These are phyloP conservation scores for Streblospio benedicti DNA, from an alignment of 1,140 invertebrate species.

Conservation along the genomic window DNA sequence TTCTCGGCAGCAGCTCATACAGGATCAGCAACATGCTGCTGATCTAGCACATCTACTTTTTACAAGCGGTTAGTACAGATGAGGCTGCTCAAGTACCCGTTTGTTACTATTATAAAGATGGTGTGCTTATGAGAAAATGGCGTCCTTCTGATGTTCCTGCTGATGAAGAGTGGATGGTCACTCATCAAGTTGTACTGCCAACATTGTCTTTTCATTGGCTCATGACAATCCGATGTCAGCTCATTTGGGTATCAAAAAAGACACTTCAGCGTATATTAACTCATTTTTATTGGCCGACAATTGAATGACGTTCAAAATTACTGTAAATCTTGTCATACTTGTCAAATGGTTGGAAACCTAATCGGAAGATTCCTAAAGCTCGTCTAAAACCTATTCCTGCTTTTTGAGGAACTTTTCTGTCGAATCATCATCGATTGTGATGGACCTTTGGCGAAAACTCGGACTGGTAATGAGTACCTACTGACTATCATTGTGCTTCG, in stretches of 20 bases:
- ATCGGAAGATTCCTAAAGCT: neutral
- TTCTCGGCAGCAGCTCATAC: too few relatives aligned
- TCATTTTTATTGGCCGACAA: slow-evolving; percentile 9
- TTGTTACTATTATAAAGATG: too few relatives aligned
- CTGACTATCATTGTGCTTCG: slow-evolving; percentile 5
- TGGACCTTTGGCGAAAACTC: slow-evolving; percentile 5
- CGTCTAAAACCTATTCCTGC: neutral
- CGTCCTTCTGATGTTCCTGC: too few relatives aligned
- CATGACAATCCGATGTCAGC: too few relatives aligned
- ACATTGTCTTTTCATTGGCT: too few relatives aligned
- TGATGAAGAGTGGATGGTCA: too few relatives aligned
- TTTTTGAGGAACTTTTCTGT: slow-evolving; percentile 1
- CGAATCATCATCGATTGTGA: slow-evolving; percentile 5
- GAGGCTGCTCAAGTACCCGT: too few relatives aligned
- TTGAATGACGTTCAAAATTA: neutral
- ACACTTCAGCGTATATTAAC: neutral
- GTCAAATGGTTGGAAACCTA: slow-evolving; percentile 8
- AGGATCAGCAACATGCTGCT: too few relatives aligned
- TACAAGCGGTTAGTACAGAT: too few relatives aligned
- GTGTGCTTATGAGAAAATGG: too few relatives aligned
- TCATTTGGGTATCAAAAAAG: slow-evolving; percentile 8
- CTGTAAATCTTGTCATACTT: slow-evolving; percentile 5
- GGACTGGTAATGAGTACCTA: slow-evolving; percentile 1
- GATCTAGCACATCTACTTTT: too few relatives aligned
- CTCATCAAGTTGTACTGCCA: too few relatives aligned